phyloP scores from a whole-genome alignment of 2,797 vertebrate species.

The Pangasius macronema region DNA sequence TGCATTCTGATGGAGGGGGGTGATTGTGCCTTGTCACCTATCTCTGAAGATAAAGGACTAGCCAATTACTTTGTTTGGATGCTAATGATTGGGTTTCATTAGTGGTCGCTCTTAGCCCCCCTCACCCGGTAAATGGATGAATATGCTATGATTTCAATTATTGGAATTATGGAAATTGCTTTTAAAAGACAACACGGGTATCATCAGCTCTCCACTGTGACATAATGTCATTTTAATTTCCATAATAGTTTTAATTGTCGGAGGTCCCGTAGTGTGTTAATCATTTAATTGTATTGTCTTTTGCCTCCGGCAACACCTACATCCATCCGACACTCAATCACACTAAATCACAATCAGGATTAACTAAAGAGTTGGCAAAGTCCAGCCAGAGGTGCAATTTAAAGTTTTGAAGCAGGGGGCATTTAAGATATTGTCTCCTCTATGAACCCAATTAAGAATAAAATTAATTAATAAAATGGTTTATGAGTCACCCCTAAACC shows the following conservation, averaged over 20 bases:
- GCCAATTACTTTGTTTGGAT: constrained; percentile 99
- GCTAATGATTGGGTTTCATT: constrained; percentile 99
- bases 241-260: constrained; percentile 99
- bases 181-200: constrained; percentile 93
- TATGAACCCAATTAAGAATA: constrained; percentile 23
- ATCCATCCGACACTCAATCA: constrained; percentile 72
- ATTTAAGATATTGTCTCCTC: constrained; percentile 32
- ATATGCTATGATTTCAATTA: constrained; percentile 99
- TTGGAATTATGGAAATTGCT: constrained; percentile 99
- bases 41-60: constrained; percentile 91
- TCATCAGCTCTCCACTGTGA: constrained; percentile 98
- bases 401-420: constrained; percentile 56
- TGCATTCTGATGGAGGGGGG: constrained; percentile 95
- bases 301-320: constrained; percentile 78
- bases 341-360: constrained; percentile 86
- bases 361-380: constrained; percentile 65
- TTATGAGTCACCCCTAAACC: constrained; percentile 43
- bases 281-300: constrained; percentile 99
- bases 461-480: constrained; percentile 37
- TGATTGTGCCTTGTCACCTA: constrained; percentile 99
- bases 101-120: constrained; percentile 98
- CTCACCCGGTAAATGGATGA: constrained; percentile 99
- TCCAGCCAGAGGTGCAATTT: constrained; percentile 62
- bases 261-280: constrained; percentile 93
- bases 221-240: constrained; percentile 99